Conservation (phyloP, 2,113 vertebrate genomes). For the Datnioides undecimradiatus region DNA sequence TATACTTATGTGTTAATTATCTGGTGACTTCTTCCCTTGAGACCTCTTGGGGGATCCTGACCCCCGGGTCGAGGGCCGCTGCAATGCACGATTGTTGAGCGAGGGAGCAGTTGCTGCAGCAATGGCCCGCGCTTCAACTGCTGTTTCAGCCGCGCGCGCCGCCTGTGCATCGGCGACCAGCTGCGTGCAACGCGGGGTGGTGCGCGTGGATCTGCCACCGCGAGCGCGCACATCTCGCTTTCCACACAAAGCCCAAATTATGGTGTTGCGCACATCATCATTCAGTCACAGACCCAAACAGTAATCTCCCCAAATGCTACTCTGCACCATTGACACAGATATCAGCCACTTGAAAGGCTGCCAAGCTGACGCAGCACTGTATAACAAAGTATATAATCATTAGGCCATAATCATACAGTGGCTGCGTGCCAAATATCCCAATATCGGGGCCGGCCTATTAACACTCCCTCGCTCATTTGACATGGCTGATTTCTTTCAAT, state of each 20-base stretch:
- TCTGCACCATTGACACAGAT: conserved; percentile 65
- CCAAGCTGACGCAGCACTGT: conserved; percentile 61
- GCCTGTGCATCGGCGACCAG: not conserved
- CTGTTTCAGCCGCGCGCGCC: not conserved
- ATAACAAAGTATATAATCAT: conserved; percentile 65
- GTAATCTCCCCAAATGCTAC: conserved; percentile 67
- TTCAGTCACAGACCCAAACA: conserved; percentile 61
- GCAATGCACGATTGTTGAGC: too few species aligned
- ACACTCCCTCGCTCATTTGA: conserved; percentile 19
- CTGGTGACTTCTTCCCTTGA: too few species aligned
- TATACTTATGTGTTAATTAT: not conserved
- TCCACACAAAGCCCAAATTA: conserved; percentile 52
- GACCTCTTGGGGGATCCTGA: too few species aligned
- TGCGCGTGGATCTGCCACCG: not conserved
- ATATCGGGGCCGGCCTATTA: conserved; percentile 23
- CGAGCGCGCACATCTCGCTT: not conserved
- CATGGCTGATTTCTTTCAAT: not conserved
- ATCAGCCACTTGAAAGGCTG: conserved; percentile 51
- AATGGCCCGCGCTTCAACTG: not conserved
- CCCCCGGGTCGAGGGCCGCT: too few species aligned
- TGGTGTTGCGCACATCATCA: conserved; percentile 39
- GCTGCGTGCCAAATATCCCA: conserved; percentile 51
- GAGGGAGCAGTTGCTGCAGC: not conserved
- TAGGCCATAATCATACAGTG: conserved; percentile 45
- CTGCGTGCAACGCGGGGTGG: not conserved